phyloP scores from a whole-genome alignment of 2,113 vertebrate genomes.

The Rhizomys pruinosus region DNA sequence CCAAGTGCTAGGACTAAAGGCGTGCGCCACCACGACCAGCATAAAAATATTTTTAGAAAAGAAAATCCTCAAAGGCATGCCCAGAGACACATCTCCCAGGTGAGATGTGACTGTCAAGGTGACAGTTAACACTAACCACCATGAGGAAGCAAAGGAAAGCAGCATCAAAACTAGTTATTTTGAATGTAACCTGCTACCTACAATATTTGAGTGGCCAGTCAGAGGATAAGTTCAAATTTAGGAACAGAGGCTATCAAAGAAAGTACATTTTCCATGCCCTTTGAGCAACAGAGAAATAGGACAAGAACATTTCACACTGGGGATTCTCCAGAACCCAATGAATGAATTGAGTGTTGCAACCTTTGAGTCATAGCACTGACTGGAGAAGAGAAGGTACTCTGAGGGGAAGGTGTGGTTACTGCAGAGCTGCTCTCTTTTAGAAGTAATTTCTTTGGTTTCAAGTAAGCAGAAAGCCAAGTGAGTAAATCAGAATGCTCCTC shows the following conservation, averaged over 20 bases:
- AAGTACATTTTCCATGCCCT: background rate
- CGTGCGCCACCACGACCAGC: too few relatives aligned
- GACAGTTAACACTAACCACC: background rate
- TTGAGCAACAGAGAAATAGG: slow-evolving; percentile 6
- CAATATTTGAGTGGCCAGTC: background rate
- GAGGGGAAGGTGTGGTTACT: background rate
- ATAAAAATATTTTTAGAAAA: too few relatives aligned
- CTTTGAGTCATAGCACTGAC: background rate
- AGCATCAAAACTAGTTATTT: background rate
- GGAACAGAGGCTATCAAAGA: background rate
- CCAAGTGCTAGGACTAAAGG: too few relatives aligned
- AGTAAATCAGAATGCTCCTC: background rate
- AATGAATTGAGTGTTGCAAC: background rate
- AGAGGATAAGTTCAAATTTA: background rate
- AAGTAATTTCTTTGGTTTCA: background rate
- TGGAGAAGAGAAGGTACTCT: background rate
- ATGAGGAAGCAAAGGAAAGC: background rate
- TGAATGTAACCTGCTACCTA: background rate
- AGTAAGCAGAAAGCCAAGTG: slow-evolving; percentile 3
- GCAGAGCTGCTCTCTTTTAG: background rate
- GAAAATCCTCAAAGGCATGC: background rate
- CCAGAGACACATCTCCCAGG: background rate
- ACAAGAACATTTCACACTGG: background rate
- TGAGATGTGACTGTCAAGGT: background rate
- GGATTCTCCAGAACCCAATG: background rate